These are phyloP conservation scores for Streblospio benedicti DNA, from an alignment of 1,140 invertebrate species.

Conservation along the genomic window DNA sequence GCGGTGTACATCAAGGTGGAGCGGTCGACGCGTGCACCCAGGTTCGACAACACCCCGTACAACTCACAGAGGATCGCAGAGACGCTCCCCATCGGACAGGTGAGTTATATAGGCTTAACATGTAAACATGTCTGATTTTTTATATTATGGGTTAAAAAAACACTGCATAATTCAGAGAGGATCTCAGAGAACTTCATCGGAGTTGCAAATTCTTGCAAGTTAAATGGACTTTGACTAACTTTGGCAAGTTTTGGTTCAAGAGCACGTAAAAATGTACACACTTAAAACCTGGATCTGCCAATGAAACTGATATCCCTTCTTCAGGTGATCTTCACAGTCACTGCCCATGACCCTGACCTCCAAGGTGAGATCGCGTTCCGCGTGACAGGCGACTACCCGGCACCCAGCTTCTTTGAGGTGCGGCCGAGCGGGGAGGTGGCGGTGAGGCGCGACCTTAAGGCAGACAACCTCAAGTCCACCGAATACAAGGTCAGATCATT, in stretches of 20 bases:
- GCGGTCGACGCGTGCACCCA: slow-evolving; percentile 4
- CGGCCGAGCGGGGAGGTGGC: slow-evolving; percentile 10
- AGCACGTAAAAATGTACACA: too few relatives aligned
- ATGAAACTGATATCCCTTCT: too few relatives aligned
- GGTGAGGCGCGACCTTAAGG: slow-evolving; percentile 1
- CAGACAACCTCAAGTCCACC: slow-evolving; percentile 13
- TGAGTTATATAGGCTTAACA: too few relatives aligned
- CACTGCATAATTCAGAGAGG: too few relatives aligned
- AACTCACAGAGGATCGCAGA: slow-evolving; percentile 4
- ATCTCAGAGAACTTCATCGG: too few relatives aligned
- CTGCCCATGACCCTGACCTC: slow-evolving; percentile 11
- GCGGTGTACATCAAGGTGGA: slow-evolving; percentile 5
- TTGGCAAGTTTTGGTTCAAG: too few relatives aligned
- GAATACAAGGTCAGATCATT: slow-evolving; percentile 6
- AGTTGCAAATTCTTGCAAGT: too few relatives aligned
- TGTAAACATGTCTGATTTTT: too few relatives aligned
- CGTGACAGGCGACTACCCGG: slow-evolving; percentile 23
- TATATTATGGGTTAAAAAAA: too few relatives aligned
- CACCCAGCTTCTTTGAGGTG: slow-evolving; percentile 28
- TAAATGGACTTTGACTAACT: too few relatives aligned
- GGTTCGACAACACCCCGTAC: slow-evolving; percentile 9
- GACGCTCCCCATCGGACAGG: background rate
- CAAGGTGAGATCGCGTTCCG: slow-evolving; percentile 24
- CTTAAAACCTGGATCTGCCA: too few relatives aligned
- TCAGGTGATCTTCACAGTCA: background rate